Base-by-base conservation (phyloP, 1,140 invertebrate genomes). In the Drosophila virilis region DNA sequence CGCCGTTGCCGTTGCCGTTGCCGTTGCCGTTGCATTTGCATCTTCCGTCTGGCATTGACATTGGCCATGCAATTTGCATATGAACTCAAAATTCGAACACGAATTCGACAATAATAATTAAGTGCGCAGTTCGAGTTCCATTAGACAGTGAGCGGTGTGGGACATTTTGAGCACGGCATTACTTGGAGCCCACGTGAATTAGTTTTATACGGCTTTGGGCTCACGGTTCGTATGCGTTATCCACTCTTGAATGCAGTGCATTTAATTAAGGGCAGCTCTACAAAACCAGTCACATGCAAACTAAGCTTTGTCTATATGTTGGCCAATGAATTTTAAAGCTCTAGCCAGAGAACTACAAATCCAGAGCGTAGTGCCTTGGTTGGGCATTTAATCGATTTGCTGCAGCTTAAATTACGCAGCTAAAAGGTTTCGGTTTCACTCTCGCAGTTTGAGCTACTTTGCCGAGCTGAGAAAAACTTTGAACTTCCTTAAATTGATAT, bases 151-250 rank as follows among this genome's bases (percentile, higher is more conserved):
- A 51, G 33, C 32, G 40, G 46, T 43, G 22, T 62, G n/a, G 33
- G 67, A 52, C 38, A 72, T 15, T 38, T 55, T 22, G 15, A 50
- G 40, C 33, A 40, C 40, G 51, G 28, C 28, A 61, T 45, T 52
- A 38, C 57, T 61, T 40, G 6, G 2, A 35, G 54, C 28, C 3
- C 35, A 58, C 15, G 10, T 45, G 17, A 45, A 12, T 28, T 43
- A 10, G 22, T 8, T n/a, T 33, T 32, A 13, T 51, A 13, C 1
- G 7, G 33, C 13, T 7, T 2, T 37, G 13, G 33, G n/a, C 33
- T 37, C 2, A 37, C 51, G 33, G 33, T 15, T 9, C 74, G 70
- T 69, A 81, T 86, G 42, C 70, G 64, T 75, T 75, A 85, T 80
- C 43, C 54, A 35, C 60, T 32, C 38, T 64, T 54, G 74, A 78